Evolutionary conservation across 2,888 invertebrate species (phyloP).

Genomic region (Chelonus formosanus): DNA sequence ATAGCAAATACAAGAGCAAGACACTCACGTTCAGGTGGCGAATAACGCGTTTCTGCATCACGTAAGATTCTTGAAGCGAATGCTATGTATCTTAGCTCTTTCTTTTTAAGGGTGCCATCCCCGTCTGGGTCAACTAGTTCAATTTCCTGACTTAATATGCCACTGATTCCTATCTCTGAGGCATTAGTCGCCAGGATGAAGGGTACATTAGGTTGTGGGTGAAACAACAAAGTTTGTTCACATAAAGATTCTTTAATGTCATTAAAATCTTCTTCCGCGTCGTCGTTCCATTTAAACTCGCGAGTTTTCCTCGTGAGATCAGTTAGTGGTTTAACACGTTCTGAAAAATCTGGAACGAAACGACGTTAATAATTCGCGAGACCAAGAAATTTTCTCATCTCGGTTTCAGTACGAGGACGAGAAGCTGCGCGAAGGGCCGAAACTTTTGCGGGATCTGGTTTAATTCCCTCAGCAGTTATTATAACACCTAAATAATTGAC

Average conservation of each 20-base stretch:
- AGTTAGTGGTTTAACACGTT: no score
- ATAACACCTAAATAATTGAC: no score
- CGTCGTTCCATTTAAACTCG: background rate
- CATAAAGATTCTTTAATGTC: background rate
- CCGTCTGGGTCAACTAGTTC: background rate
- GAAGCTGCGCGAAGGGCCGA: background rate
- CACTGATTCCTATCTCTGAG: background rate
- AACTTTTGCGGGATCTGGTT: background rate
- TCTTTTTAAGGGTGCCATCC: background rate
- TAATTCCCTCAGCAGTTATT: no score
- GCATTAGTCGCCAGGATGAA: background rate
- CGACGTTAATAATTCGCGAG: background rate
- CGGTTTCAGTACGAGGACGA: background rate
- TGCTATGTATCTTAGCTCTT: background rate
- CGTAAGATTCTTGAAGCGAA: background rate
- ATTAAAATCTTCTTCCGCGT: background rate
- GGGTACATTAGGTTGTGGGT: background rate
- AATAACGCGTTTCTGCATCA: no score
- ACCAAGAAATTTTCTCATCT: background rate
- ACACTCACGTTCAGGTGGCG: slow-evolving; percentile 5
- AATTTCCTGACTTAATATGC: background rate
- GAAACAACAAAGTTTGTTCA: background rate
- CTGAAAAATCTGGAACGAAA: background rate
- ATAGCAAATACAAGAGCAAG: background rate
- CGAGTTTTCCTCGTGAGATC: background rate